A percentile compares a stretch with the other conserved stretches of the same genome.
These are phyloP conservation scores for Drosophila demipolita DNA, from an alignment of 2,888 invertebrate species.

Conservation along the genomic window DNA sequence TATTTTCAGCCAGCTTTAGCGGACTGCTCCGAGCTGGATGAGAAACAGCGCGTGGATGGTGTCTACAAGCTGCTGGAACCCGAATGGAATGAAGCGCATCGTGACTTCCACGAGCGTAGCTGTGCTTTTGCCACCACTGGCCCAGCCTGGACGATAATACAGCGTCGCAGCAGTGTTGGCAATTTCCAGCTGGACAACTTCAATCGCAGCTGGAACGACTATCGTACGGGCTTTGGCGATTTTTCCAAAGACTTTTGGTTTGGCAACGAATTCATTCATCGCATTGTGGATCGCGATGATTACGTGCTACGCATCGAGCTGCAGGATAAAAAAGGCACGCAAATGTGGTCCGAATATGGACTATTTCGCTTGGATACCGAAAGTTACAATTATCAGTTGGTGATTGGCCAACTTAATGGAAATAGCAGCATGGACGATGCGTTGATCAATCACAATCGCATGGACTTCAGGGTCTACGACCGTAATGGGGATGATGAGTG, in stretches of 20 bases:
- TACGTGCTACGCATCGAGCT: constrained; percentile 86
- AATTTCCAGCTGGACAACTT: constrained; percentile 85
- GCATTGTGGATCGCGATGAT: constrained; percentile 83
- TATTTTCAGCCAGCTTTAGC: constrained; percentile 78
- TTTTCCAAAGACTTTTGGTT: constrained; percentile 87
- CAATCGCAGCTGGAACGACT: constrained; percentile 86
- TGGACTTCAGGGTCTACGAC: constrained; percentile 84
- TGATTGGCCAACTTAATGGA: constrained; percentile 82
- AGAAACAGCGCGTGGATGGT: constrained; percentile 81
- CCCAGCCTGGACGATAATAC: constrained; percentile 87
- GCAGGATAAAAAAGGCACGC: constrained; percentile 85
- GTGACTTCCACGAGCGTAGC: constrained; percentile 85
- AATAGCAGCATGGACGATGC: constrained; percentile 86
- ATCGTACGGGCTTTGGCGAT: constrained; percentile 87
- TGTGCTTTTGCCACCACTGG: constrained; percentile 86
- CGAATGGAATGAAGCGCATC: constrained; percentile 76
- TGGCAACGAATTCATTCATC: constrained; percentile 87
- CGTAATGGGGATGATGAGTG: constrained; percentile 86
- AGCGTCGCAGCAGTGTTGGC: constrained; percentile 83
- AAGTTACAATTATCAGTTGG: constrained; percentile 85
- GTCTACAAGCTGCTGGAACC: constrained; percentile 83
- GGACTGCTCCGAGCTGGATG: constrained; percentile 84
- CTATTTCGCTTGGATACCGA: constrained; percentile 84
- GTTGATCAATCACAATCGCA: constrained; percentile 86
- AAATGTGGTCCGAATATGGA: constrained; percentile 86